A percentile compares a stretch with the other conserved stretches of the same genome.
phyloP scores from a whole-genome alignment of 2,888 invertebrate species.

The Netelia melanura region DNA sequence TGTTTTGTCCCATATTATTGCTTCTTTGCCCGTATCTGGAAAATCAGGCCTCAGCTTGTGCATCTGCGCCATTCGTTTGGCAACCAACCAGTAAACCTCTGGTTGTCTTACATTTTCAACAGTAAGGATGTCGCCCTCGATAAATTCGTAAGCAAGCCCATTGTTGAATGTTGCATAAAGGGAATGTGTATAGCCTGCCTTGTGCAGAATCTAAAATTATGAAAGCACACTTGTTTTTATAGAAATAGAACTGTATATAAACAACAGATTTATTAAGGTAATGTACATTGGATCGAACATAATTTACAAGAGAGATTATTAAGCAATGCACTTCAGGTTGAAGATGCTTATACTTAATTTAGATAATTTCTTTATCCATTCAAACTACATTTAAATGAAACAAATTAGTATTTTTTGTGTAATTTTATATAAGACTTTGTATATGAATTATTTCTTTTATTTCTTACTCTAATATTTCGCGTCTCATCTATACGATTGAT shows the following conservation, averaged over 20 bases:
- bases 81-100: conserved; percentile 91
- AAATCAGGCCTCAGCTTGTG: conserved; percentile 87
- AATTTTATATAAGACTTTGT: background rate
- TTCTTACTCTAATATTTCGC: conserved; percentile 84
- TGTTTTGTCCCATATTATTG: conserved; percentile 92
- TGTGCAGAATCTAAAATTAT: conserved; percentile 87
- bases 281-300: too few species aligned
- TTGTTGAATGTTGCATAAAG: conserved; percentile 97
- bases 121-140: conserved; percentile 92
- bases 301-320: too few species aligned
- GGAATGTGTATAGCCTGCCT: conserved; percentile 92
- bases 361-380: conserved; percentile 1
- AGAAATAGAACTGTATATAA: background rate
- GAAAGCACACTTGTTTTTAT: conserved; percentile 10
- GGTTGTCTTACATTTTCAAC: conserved; percentile 88
- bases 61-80: conserved; percentile 93
- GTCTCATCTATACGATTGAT: conserved; percentile 95
- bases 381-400: conserved; percentile 17
- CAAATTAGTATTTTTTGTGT: background rate
- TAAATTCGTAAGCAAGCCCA: conserved; percentile 96
- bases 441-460: background rate
- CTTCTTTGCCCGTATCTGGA: conserved; percentile 86
- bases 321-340: background rate
- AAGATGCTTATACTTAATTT: conserved; percentile 33
- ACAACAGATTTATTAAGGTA: too few species aligned